Percentiles rank a stretch among this genome's conserved stretches.
Conservation (phyloP, 2,113 vertebrate genomes). For the Balaeniceps rex region DNA sequence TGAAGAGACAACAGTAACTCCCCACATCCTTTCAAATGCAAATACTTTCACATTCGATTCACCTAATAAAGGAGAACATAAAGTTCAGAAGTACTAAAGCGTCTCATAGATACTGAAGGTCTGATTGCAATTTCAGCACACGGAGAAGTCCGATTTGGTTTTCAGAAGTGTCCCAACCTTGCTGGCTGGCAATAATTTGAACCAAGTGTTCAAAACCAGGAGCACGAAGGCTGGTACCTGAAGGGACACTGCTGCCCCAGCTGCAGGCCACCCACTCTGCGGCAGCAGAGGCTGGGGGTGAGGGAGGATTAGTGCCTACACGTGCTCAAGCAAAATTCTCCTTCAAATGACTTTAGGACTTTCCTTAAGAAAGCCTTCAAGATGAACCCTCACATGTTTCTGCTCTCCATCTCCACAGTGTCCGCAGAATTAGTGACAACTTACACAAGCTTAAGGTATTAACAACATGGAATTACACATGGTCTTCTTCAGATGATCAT, state of each 20-base stretch:
- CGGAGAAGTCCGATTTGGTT: neutral
- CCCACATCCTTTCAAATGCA: neutral
- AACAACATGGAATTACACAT: neutral
- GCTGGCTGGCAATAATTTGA: neutral
- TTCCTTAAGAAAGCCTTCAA: neutral
- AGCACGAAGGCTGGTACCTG: neutral
- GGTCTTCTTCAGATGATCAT: neutral
- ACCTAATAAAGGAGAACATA: neutral
- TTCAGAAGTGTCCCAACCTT: neutral
- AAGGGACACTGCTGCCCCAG: neutral
- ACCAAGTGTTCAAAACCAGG: neutral
- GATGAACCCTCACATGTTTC: neutral
- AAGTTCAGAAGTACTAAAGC: neutral
- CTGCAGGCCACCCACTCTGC: fast-evolving
- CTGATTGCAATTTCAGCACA: neutral
- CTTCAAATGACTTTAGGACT: neutral
- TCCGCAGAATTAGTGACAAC: neutral
- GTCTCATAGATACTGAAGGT: neutral
- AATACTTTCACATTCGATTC: neutral
- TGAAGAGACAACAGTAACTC: neutral
- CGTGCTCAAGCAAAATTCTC: neutral
- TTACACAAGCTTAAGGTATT: neutral
- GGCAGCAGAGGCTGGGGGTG: neutral
- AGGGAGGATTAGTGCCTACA: neutral
- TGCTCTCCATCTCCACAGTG: neutral